Base-by-base conservation (phyloP, 2,113 vertebrate genomes). In the Semicossyphus pulcher region DNA sequence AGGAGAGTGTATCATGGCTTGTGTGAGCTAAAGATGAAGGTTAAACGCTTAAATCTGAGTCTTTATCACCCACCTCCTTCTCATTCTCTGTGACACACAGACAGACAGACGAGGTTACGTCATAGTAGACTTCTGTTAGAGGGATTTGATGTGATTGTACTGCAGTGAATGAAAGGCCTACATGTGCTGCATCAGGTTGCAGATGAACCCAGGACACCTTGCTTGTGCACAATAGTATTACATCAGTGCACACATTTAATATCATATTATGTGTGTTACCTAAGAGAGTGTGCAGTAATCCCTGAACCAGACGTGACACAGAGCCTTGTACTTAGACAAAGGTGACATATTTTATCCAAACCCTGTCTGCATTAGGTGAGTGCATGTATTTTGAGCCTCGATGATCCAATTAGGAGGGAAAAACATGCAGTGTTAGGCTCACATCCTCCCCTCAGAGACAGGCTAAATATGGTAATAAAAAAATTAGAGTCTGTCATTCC, bases 11-110 rank as follows among this genome's bases (percentile, higher is more conserved):
- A 49, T 69, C n/a, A 5, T 51, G 20, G 4, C 25, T 63, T 76
- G 45, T 72, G 57, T 61, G 21, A n/a, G 45, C 44, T 52, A 29
- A 47, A 59, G 69, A 69, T 65, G 57, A 45, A 12, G 16, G 37
- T 62, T 60, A 76, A 77, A 61, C 31, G 31, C 48, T 52, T 25
- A 45, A 75, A 65, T 54, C 53, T 47, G 20, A 64, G 26, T 83
- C 2, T 37, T 47, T 82, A 52, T 63, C 48, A 37, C 3, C 51
- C 47, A 42, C 36, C 1, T 42, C 21, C 36, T 6, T 51, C 45
- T 48, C 57, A 39, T 23, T 11, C 9, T 18, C 6, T 29, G 5
- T 45, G 23, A 26, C 31, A 32, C 36, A 41, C 48, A 47, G 21
- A 66, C 23, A 12, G 7, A 32, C 41, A n/a, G n/a, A n/a, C n/a